Evolutionary conservation across 1,140 invertebrate genomes (phyloP), one percentile per base, ranked within the genome.

Genomic region (Linepithema humile): DNA sequence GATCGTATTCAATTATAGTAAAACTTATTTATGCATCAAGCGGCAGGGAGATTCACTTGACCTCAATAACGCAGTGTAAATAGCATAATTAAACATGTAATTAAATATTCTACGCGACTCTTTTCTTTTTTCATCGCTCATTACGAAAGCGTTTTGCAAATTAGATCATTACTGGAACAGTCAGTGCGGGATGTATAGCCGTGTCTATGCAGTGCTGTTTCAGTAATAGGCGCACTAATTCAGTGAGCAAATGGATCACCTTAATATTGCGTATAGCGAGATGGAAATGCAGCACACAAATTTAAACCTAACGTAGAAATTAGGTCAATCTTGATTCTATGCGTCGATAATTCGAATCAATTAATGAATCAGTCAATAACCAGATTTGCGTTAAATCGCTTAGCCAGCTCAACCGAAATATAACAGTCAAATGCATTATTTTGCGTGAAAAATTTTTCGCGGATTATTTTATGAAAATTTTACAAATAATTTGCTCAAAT

Each of bases 81-180:
- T 0, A 57, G 38, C 32, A 17, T 80, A 80, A 80, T 80, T 55
- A 80, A 80, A 69, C 17, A 53, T 53, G 32, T 9, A 57, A 9
- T 67, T 78, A 12, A 12, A 45, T 45, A 45, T 38, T n/a, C n/a
- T n/a, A 26, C 62, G 45, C 20, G n/a, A 23, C 26, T 55, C 48
- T 80, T 69, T 80, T 67, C 75, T 55, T 55, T 35, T 80, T 69
- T 40, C 48, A 69, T 40, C 29, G 45, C 62, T 67, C 0, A 12
- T 80, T 80, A 35, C 64, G 35, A 80, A 80, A 55, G 75, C 48
- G 32, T 55, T 80, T 80, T 70, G 48, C 48, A 80, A 80, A 80
- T 80, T 55, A 70, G 64, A 69, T 70, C 73, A 12, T 38, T 64
- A 55, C 48, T 70, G 15, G n/a, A 15, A 55, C 38, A 38, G 2